These are phyloP conservation scores for Puffinus mauretanicus DNA, from an alignment of 2,113 vertebrate genomes.

Conservation along the genomic window DNA sequence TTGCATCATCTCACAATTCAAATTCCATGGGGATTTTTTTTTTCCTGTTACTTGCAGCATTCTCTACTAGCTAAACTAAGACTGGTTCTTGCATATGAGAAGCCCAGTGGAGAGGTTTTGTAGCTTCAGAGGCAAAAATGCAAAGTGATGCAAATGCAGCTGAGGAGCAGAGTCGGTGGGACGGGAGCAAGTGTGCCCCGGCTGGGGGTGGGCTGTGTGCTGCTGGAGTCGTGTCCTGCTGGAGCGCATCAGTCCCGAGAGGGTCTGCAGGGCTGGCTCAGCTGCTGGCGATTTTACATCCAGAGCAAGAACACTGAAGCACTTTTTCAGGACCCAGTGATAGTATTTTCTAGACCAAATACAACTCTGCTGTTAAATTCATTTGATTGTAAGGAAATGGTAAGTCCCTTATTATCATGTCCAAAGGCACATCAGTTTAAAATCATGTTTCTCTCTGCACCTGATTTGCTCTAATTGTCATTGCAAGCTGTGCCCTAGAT, in stretches of 20 bases:
- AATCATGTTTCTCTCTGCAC: not conserved
- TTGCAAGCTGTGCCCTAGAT: not conserved
- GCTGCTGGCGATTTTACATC: not conserved
- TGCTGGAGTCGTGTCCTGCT: not conserved
- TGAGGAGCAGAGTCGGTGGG: not conserved
- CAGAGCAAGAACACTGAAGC: not conserved
- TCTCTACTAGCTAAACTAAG: not conserved
- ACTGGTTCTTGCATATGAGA: not conserved
- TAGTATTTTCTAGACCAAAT: not conserved
- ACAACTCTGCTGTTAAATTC: not conserved
- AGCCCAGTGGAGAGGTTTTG: not conserved
- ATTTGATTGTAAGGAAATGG: not conserved
- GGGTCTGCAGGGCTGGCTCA: not conserved
- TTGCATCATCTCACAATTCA: not conserved
- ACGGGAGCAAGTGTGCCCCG: not conserved
- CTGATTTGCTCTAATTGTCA: not conserved
- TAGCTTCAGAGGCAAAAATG: not conserved
- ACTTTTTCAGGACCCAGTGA: not conserved
- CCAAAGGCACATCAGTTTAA: not conserved
- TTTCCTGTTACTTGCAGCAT: not conserved
- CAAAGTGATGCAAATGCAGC: not conserved
- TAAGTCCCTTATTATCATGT: not conserved
- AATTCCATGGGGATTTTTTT: not conserved
- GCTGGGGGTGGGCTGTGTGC: not conserved
- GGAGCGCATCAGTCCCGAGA: fast-evolving